These are phyloP conservation scores for Drosophila asahinai DNA, from an alignment of 1,140 invertebrate species.

Conservation along the genomic window DNA sequence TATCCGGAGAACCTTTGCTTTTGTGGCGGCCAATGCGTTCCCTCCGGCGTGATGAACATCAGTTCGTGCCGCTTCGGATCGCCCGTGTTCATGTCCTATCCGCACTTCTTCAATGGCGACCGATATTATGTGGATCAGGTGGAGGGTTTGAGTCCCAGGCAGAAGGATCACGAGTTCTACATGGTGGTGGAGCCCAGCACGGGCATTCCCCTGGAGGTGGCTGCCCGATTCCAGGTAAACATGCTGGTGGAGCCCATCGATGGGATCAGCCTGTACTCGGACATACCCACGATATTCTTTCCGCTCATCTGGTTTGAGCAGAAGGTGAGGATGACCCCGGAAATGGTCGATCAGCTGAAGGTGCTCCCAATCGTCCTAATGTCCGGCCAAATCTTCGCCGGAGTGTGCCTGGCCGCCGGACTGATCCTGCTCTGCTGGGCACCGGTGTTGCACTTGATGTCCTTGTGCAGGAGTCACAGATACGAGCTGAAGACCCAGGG, in stretches of 20 bases:
- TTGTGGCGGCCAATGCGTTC: slow-evolving; percentile 90
- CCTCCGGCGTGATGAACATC: slow-evolving; percentile 89
- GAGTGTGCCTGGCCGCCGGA: slow-evolving; percentile 69
- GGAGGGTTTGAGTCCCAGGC: slow-evolving; percentile 89
- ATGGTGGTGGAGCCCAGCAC: slow-evolving; percentile 91
- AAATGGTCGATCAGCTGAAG: slow-evolving; percentile 85
- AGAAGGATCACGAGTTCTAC: slow-evolving; percentile 89
- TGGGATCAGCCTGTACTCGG: slow-evolving; percentile 88
- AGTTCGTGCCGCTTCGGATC: slow-evolving; percentile 90
- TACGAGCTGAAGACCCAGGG: slow-evolving; percentile 64
- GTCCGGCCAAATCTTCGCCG: slow-evolving; percentile 75
- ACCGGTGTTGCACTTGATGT: slow-evolving; percentile 55
- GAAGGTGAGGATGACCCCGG: slow-evolving; percentile 87
- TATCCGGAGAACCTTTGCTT: slow-evolving; percentile 89
- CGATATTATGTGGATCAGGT: slow-evolving; percentile 88
- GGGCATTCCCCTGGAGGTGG: slow-evolving; percentile 91
- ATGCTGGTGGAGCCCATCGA: slow-evolving; percentile 89
- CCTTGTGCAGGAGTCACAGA: slow-evolving; percentile 37
- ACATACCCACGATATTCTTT: slow-evolving; percentile 89
- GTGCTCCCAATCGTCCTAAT: slow-evolving; percentile 61
- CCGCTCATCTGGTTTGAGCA: slow-evolving; percentile 93
- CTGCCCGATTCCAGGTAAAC: slow-evolving; percentile 91
- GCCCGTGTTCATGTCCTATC: slow-evolving; percentile 93
- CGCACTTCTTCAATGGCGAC: slow-evolving; percentile 94
- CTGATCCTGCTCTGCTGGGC: slow-evolving; percentile 72